Conservation (phyloP, 2,113 vertebrate species). For the Anhinga rufa region DNA sequence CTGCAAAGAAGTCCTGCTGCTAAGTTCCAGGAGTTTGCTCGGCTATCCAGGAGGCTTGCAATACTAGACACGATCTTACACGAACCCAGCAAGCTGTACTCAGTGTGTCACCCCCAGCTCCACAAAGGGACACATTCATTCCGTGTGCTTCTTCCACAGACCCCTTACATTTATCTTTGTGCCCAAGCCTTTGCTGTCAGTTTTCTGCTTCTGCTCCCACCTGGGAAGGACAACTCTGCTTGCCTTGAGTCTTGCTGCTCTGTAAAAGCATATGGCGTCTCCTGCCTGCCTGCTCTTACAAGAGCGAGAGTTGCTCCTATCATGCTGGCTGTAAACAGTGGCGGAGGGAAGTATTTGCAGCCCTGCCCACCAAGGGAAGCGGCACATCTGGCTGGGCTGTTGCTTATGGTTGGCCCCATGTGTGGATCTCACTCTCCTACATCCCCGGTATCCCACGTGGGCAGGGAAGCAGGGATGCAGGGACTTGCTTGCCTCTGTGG, state of each 20-base stretch:
- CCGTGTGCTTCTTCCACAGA: neutral
- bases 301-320: neutral
- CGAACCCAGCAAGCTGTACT: neutral
- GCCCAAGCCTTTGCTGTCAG: neutral
- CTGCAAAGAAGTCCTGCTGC: neutral
- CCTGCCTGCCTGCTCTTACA: neutral
- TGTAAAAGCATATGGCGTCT: neutral
- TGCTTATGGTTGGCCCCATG: neutral
- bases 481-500: neutral
- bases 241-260: neutral
- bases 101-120: neutral
- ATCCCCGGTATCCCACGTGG: accelerated
- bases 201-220: neutral
- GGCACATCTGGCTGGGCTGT: too few species aligned
- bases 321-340: neutral
- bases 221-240: neutral
- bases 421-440: neutral
- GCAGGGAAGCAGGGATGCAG: neutral
- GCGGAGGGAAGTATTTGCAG: neutral
- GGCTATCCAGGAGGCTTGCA: neutral
- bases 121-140: neutral
- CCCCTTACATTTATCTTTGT: neutral
- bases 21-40: neutral
- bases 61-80: neutral
- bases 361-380: neutral